Base-by-base conservation (phyloP, 2,113 vertebrate genomes). In the Cyanocitta stelleri region DNA sequence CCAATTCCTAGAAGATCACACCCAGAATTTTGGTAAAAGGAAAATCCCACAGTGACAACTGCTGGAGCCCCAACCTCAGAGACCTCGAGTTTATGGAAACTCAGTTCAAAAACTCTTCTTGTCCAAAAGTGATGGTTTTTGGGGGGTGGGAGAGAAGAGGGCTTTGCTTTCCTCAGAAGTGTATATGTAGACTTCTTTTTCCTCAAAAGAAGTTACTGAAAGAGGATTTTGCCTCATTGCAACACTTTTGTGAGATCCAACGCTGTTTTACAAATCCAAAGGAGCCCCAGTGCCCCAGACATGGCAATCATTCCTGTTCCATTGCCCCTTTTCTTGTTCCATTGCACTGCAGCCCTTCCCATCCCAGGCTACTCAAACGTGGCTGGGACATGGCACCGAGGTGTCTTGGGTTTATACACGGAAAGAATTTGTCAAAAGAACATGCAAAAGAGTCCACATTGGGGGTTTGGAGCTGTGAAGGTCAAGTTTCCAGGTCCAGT, bases 381-480 rank as follows among this genome's bases (percentile, higher is more conserved):
- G 35, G 22, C 1, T 81, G 59, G 68, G 30, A 9, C 12, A 7
- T 13, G 26, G 6, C 49, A 8, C 22, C 18, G 27, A 32, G 13
- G 20, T 3, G 0, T 16, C 55, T n/a, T 2, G 9, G 23, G 7
- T 21, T n/a, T 41, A 0, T 9, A 12, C 16, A 18, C 32, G 16
- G n/a, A 23, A 23, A 17, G n/a, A 26, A 16, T 64, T 52, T 23
- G 11, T 51, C 23, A 44, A 30, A 66, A 39, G 26, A 55, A 39
- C 2, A 0, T 54, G 33, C 21, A 58, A 71, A 30, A 35, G 33
- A n/a, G 23, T n/a, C 33, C 39, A 32, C 4, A 3, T 3, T 13
- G 39, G 19, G 71, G 22, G 7, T 49, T 51, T 69, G 85, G 55
- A 51, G 74, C 27, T 89, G 17, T n/a, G 16, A 44, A 76, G 10